Base-by-base conservation (phyloP, 2,797 vertebrate genomes). In the Phoebastria nigripes region DNA sequence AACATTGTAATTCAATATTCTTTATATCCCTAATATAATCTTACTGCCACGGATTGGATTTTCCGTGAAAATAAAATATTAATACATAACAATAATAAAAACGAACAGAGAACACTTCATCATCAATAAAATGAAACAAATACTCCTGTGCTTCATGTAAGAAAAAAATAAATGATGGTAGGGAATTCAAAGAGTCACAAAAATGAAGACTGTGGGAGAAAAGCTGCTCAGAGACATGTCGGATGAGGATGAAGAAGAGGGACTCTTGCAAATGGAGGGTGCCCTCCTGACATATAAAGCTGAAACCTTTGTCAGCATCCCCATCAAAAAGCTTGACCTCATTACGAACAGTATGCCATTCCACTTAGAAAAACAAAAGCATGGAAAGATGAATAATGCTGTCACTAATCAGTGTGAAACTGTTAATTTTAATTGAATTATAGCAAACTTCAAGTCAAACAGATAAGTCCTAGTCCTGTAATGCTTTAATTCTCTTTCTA, bases 341-440 rank as follows among this genome's bases (percentile, higher is more conserved):
- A 17, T 56, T 70, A 89, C 4, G 49, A 88, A 58, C 17, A 54
- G 7, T 52, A 11, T 31, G 16, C 29, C 65, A 6, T 49, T 86
- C 66, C 54, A 33, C 77, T 49, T 3, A 47, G 25, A 20, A 31
- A 94, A 95, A 93, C 90, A 96, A 96, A 58, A 73, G 82, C 85
- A 41, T 13, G 52, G 71, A 46, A 77, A 87, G 39, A 93, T 90
- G 58, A 94, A 63, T 65, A 72, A 31, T 4, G 2, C 87, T 95
- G 78, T 18, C 83, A 51, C 62, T 96, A 95, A 94, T 70, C 74
- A 83, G 33, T 67, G 82, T 91, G 88, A 93, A 97, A 95, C 88
- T 81, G 37, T 89, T 95, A 31, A 87, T 92, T 92, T 96, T 87
- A 96, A 94, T 95, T 96, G 90, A 91, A 77, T 96, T 94, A 80